A percentile compares a stretch with the other conserved stretches of the same genome.
Conservation (phyloP, 1,140 invertebrate species). For the Pseudomyrmex flavicornis region DNA sequence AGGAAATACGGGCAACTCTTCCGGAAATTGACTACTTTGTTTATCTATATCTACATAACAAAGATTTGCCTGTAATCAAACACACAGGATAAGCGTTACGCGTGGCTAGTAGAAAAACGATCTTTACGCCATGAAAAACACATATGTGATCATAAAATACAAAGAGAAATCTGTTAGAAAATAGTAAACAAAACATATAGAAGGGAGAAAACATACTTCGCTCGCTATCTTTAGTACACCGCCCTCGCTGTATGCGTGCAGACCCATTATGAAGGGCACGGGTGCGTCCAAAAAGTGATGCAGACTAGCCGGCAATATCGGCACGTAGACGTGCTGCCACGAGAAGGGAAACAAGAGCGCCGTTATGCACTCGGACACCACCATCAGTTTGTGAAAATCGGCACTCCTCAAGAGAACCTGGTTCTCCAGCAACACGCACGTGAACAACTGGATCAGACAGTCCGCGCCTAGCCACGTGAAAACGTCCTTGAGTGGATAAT, state of each 20-base stretch:
- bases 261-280: slow-evolving; percentile 99
- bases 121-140: neutral
- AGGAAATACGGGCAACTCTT: slow-evolving; percentile 97
- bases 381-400: slow-evolving; percentile 98
- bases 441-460: slow-evolving; percentile 96
- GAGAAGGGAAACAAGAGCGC: slow-evolving; percentile 96
- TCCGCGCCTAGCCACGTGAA: slow-evolving; percentile 95
- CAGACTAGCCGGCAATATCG: slow-evolving; percentile 97
- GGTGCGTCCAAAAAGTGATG: slow-evolving; percentile 99
- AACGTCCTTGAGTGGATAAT: slow-evolving; percentile 95
- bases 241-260: slow-evolving; percentile 87
- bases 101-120: neutral
- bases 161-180: neutral
- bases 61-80: slow-evolving; percentile 89
- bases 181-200: neutral
- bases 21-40: slow-evolving; percentile 95
- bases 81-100: neutral
- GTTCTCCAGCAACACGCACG: slow-evolving; percentile 97
- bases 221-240: slow-evolving; percentile 87
- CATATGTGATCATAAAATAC: neutral
- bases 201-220: slow-evolving; percentile 84
- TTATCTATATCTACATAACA: slow-evolving; percentile 99
- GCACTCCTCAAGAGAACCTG: slow-evolving; percentile 96
- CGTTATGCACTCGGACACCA: slow-evolving; percentile 97
- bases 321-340: slow-evolving; percentile 99